phyloP scores from a whole-genome alignment of 2,888 invertebrate species.

The Limnephilus lunatus region DNA sequence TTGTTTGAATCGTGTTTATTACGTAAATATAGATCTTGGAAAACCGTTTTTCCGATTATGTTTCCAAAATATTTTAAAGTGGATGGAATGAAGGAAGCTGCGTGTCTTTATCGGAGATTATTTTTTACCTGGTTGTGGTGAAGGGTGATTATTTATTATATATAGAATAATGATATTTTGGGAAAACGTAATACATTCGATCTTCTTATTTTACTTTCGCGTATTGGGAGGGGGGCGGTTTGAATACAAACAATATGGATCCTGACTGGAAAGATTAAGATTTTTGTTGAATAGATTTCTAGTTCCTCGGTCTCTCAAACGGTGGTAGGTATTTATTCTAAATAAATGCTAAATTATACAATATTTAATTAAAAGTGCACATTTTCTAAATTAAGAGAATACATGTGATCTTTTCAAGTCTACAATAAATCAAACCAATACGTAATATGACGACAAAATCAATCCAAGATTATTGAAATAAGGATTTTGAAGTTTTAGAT shows the following conservation, averaged over 20 bases:
- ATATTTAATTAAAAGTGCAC: too few relatives aligned
- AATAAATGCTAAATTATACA: too few relatives aligned
- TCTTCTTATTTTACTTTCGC: not conserved
- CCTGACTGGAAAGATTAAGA: too few relatives aligned
- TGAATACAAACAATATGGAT: not conserved
- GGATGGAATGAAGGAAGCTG: not conserved
- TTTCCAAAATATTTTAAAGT: not conserved
- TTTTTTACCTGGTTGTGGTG: not conserved
- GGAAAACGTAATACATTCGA: not conserved
- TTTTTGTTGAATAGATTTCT: too few relatives aligned
- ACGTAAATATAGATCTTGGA: not conserved
- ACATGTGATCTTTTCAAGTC: too few relatives aligned
- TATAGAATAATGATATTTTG: not conserved
- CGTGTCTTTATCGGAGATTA: not conserved
- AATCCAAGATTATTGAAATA: too few relatives aligned
- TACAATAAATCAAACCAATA: too few relatives aligned
- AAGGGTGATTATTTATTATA: not conserved
- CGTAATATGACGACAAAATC: too few relatives aligned
- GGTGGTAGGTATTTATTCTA: too few relatives aligned
- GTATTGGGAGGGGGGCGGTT: not conserved
- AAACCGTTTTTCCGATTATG: not conserved
- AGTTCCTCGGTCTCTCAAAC: accelerated
- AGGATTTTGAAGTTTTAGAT: too few relatives aligned
- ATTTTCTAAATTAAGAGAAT: too few relatives aligned
- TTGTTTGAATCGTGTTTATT: not conserved